A percentile compares a stretch with the other conserved stretches of the same genome.
Evolutionary conservation across 2,797 vertebrate genomes (phyloP).

Genomic region (Ceryle rudis): DNA sequence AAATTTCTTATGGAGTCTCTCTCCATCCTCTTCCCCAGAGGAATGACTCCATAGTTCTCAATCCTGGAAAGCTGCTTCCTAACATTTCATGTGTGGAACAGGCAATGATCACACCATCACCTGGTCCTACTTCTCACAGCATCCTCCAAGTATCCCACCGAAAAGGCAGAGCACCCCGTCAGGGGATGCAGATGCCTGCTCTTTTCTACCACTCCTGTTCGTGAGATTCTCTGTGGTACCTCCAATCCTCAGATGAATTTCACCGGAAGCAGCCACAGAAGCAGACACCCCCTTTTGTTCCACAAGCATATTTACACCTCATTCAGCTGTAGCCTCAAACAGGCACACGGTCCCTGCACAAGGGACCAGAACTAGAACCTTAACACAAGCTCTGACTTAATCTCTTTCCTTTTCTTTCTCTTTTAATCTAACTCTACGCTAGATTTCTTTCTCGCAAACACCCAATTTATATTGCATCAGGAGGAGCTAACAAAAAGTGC

Average conservation of each 20-base stretch:
- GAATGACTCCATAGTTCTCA: background rate
- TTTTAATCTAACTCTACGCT: background rate
- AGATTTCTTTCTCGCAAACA: background rate
- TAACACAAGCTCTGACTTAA: background rate
- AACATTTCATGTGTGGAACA: background rate
- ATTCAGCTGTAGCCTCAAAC: background rate
- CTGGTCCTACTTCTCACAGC: background rate
- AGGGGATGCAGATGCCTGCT: background rate
- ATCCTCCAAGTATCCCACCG: background rate
- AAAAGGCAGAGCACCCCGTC: fast-evolving
- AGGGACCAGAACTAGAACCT: background rate
- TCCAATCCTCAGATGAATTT: background rate
- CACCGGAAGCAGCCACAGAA: background rate
- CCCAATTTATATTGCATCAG: background rate
- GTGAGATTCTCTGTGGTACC: background rate
- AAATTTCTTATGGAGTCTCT: background rate
- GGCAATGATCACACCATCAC: background rate
- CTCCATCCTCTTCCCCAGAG: background rate
- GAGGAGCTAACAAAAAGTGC: background rate
- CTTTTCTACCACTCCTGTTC: background rate
- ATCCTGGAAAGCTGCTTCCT: background rate
- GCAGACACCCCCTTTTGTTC: background rate
- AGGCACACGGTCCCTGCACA: background rate
- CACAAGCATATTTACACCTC: background rate
- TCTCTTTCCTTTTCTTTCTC: background rate